Evolutionary conservation across 2,888 invertebrate species (phyloP), one percentile per base, ranked within the genome.

Genomic region (Polydesmus complanatus): DNA sequence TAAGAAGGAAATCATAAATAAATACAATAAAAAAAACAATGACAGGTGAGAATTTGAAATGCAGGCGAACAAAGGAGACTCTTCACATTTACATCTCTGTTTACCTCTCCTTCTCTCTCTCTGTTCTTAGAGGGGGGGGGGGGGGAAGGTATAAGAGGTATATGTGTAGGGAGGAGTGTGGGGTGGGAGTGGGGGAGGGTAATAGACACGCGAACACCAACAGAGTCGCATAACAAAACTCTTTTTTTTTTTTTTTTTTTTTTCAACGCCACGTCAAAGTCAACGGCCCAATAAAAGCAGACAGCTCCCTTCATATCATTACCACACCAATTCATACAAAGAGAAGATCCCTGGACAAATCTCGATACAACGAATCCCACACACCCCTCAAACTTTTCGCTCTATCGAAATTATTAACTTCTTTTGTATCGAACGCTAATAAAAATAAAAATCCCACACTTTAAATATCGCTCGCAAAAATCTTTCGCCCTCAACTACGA

Each of bases 41-140:
- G 51, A 51, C 22, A 51, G 22, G 51, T 21, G n/a, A 19, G n/a
- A 19, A 19, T 51, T 51, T n/a, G 51, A n/a, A 51, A 51, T 19
- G 48, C 51, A 19, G 22, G 11, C 51, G n/a, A 51, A 51, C 22
- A n/a, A 51, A 51, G n/a, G 22, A 8, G 8, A 21, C n/a, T 14
- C 5, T 8, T 8, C 5, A 51, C 51, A 51, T 21, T n/a, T 19
- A n/a, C n/a, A 19, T 51, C 22, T 51, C 51, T 51, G 51, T 21
- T 51, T 51, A 37, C 14, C 57, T 57, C 50, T 22, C 57, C n/a
- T 8, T 11, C 5, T 8, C 57, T 57, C 50, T 22, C 57, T 21
- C n/a, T 11, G 22, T 8, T n/a, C 8, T 23, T 48, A 57, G 49
- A 25, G 48, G 49, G 23, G 23, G 25, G 26, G 26, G 48, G 47